Conservation (phyloP, 1,140 invertebrate genomes). For the Brachionus koreanus region DNA sequence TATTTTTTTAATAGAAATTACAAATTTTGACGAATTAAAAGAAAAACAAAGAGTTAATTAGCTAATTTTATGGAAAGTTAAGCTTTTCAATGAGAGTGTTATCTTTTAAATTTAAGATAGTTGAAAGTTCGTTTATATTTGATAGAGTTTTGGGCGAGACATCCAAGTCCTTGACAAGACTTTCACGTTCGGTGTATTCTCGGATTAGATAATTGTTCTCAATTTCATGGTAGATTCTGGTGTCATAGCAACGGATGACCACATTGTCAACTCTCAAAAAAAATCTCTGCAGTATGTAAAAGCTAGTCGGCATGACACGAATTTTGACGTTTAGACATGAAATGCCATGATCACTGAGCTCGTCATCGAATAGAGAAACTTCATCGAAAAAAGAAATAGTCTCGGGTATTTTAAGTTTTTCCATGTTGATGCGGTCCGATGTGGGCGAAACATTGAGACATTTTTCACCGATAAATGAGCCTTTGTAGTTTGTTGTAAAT, state of each 20-base stretch:
- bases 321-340: constrained; percentile 86
- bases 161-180: constrained; percentile 12
- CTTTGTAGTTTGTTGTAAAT: constrained; percentile 86
- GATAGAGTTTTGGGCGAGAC: constrained; percentile 48
- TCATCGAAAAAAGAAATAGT: constrained; percentile 91
- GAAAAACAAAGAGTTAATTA: not conserved
- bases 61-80: not conserved
- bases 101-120: constrained; percentile 48
- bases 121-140: constrained; percentile 54
- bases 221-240: constrained; percentile 77
- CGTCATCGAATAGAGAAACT: constrained; percentile 91
- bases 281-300: constrained; percentile 82
- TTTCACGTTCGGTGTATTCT: constrained; percentile 55
- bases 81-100: not conserved
- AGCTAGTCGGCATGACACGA: constrained; percentile 87
- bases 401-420: constrained; percentile 81
- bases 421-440: constrained; percentile 76
- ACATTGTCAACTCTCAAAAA: constrained; percentile 91
- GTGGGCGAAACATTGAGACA: constrained; percentile 58
- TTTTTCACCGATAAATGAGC: constrained; percentile 67
- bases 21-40: not conserved
- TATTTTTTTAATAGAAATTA: not conserved
- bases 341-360: constrained; percentile 94
- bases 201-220: constrained; percentile 55
- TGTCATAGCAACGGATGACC: constrained; percentile 81